phyloP scores from a whole-genome alignment of 2,113 vertebrate genomes.

The Lutjanus erythropterus region DNA sequence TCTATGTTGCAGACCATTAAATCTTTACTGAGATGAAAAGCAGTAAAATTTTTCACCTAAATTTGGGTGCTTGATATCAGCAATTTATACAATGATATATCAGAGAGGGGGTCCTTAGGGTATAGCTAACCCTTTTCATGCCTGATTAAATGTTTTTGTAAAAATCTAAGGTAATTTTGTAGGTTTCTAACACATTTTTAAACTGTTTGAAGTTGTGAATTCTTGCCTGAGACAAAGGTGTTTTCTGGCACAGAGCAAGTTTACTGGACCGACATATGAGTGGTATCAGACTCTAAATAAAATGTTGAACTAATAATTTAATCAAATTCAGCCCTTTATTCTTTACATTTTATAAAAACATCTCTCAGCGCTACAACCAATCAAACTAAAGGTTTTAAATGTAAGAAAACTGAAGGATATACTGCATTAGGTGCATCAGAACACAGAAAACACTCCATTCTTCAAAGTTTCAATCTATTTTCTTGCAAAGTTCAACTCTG shows the following conservation, averaged over 20 bases:
- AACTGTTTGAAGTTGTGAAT: too few relatives aligned
- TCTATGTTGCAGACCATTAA: not conserved
- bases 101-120: too few relatives aligned
- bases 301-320: not conserved
- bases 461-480: not conserved
- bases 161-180: too few relatives aligned
- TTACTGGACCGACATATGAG: too few relatives aligned
- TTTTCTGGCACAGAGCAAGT: too few relatives aligned
- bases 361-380: not conserved
- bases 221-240: too few relatives aligned
- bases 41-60: not conserved
- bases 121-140: too few relatives aligned
- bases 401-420: not conserved
- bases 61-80: not conserved
- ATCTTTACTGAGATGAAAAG: not conserved
- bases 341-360: not conserved
- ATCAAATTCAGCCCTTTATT: not conserved
- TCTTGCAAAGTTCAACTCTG: not conserved
- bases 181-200: too few relatives aligned
- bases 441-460: not conserved
- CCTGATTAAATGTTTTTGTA: too few relatives aligned
- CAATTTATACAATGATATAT: too few relatives aligned
- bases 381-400: not conserved
- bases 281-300: too few relatives aligned
- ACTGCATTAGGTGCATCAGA: not conserved